phyloP scores from a whole-genome alignment of 2,797 vertebrate species.

The Petrocephalus sullivani region DNA sequence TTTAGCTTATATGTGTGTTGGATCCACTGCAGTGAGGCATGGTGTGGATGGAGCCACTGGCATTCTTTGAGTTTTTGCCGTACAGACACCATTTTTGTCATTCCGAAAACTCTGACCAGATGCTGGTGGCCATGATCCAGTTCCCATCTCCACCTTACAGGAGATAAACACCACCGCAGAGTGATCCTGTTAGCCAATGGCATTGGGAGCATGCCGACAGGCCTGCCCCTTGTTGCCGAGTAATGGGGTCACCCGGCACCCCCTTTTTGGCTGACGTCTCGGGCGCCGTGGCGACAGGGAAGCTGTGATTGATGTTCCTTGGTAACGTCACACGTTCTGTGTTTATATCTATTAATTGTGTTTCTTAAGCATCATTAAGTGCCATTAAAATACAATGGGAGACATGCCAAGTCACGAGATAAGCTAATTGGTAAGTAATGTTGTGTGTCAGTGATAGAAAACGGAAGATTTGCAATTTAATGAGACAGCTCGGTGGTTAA shows the following conservation, averaged over 20 bases:
- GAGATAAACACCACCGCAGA: conserved; percentile 54
- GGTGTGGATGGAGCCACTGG: neutral
- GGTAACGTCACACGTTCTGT: conserved; percentile 65
- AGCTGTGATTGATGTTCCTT: conserved; percentile 69
- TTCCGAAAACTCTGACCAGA: neutral
- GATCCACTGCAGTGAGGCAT: neutral
- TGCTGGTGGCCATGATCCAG: neutral
- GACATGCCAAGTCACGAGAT: conserved; percentile 88
- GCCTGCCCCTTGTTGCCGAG: conserved; percentile 63
- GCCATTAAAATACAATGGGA: conserved; percentile 93
- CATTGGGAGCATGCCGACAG: conserved; percentile 39
- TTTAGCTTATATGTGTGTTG: neutral
- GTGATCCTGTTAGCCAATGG: conserved; percentile 54
- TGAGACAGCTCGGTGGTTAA: conserved; percentile 84
- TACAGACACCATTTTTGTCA: neutral
- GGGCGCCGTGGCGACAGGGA: conserved; percentile 57
- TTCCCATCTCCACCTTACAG: conserved; percentile 23
- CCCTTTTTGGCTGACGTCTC: conserved; percentile 46
- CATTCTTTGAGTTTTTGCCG: neutral
- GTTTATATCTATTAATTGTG: conserved; percentile 74
- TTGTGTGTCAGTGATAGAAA: conserved; percentile 95
- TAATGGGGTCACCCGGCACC: conserved; percentile 67
- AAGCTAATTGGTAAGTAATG: conserved; percentile 99
- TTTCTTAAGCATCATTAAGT: conserved; percentile 95
- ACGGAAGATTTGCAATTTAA: conserved; percentile 87